Base-by-base conservation (phyloP, 2,797 vertebrate genomes). In the Acridotheres tristis region DNA sequence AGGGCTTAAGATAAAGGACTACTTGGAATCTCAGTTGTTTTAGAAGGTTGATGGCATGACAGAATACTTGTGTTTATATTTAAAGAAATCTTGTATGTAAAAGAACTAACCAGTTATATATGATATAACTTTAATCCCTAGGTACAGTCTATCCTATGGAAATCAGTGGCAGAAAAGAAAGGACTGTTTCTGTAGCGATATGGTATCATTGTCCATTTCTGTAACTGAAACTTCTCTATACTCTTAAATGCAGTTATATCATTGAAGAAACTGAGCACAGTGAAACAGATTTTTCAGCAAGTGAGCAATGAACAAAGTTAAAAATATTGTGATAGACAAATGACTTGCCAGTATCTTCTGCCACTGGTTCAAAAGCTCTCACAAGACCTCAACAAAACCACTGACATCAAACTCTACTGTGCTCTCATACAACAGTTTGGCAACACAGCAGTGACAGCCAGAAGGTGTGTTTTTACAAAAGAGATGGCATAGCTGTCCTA, bases 371-470 rank as follows among this genome's bases (percentile, higher is more conserved):
- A 66, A 91, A 89, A 66, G 8, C 5, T 76, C 19, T 76, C 17
- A 67, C 13, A 55, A 86, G 23, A 59, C 11, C 29, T 94, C 23
- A 27, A 29, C 22, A 69, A 72, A 84, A 22, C 8, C 25, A 21
- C 30, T 5, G 15, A 20, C 5, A 11, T 8, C 7, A 59, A 63
- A 63, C 42, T 58, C 7, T 32, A 1, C 16, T 25, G 18, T 67
- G 13, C 14, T 51, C 14, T 76, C 5, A 5, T 8, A 8, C 11
- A 61, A 9, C 18, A 50, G 10, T 65, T 69, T 73, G 40, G 10
- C 29, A 54, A 26, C 12, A 62, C 0, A 62, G 13, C 17, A 55
- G 17, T 18, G 15, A 45, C 10, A 47, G 3, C 3, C 2, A 2
- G 38, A 63, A 77, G 19, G 10, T 38, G 6, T 63, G 8, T 10